Conservation (phyloP, 2,888 invertebrate species). For the Plebejus argus region DNA sequence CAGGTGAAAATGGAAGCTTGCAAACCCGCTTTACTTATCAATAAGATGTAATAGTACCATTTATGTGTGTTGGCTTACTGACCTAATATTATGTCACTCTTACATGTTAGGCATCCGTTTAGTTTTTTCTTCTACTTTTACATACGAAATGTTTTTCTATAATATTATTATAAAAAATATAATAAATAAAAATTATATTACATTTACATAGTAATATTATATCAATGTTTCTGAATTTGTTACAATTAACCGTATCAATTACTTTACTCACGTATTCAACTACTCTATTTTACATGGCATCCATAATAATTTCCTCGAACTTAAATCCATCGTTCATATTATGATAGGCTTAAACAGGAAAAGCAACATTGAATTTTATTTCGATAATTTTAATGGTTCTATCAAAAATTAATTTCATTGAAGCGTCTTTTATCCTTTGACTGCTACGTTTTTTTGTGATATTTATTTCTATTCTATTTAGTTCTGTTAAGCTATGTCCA, state of each 20-base stretch:
- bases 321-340: not conserved
- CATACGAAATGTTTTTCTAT: not conserved
- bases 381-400: not conserved
- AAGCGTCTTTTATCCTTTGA: not conserved
- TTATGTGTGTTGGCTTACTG: conserved; percentile 19
- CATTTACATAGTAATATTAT: too few relatives aligned
- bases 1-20: conserved; percentile 9
- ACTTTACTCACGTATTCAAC: too few relatives aligned
- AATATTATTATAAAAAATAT: too few relatives aligned
- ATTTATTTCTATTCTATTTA: too few relatives aligned
- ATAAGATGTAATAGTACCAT: conserved; percentile 18
- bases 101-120: conserved; percentile 18
- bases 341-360: not conserved
- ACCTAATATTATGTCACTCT: conserved; percentile 11
- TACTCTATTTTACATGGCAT: not conserved
- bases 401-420: not conserved
- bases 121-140: too few relatives aligned
- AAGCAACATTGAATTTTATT: not conserved
- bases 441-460: not conserved
- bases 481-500: too few relatives aligned
- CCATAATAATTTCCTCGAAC: not conserved
- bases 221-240: too few relatives aligned
- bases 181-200: too few relatives aligned
- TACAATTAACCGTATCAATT: too few relatives aligned
- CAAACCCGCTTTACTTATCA: conserved; percentile 19